phyloP scores from a whole-genome alignment of 2,888 invertebrate species.

The Apeira syringaria region DNA sequence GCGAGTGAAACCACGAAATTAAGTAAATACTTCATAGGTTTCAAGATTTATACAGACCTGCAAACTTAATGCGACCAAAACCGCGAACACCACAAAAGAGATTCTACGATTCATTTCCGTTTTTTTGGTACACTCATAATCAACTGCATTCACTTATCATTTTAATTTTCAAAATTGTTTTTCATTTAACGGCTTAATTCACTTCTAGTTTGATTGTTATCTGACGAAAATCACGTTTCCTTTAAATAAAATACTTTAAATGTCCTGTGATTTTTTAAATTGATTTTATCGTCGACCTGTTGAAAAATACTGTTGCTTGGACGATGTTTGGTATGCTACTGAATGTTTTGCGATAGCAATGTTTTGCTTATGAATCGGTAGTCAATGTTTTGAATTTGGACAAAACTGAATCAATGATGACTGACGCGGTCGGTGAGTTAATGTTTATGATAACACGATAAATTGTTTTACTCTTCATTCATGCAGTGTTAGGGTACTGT shows the following conservation, averaged over 20 bases:
- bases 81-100: slow-evolving; percentile 51
- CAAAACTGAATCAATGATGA: slow-evolving; percentile 45
- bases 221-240: no score
- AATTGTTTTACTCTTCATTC: slow-evolving; percentile 44
- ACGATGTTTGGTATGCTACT: slow-evolving; percentile 43
- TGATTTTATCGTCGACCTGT: no score
- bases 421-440: slow-evolving; percentile 24
- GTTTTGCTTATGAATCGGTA: slow-evolving; percentile 53
- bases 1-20: no score
- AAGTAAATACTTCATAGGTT: no score
- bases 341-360: slow-evolving; percentile 46
- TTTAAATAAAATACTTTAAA: no score
- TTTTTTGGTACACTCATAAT: slow-evolving; percentile 47
- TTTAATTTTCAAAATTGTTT: slow-evolving; percentile 1
- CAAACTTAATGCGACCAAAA: slow-evolving; percentile 55
- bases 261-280: no score
- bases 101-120: slow-evolving; percentile 64
- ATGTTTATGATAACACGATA: slow-evolving; percentile 29
- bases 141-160: slow-evolving; percentile 43
- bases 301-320: slow-evolving; percentile 33
- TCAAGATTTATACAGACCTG: slow-evolving; percentile 53
- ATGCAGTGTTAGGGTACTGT: slow-evolving; percentile 31
- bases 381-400: slow-evolving; percentile 57
- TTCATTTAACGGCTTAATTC: no score
- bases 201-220: no score